A percentile compares a stretch with the other conserved stretches of the same genome.
phyloP scores from a whole-genome alignment of 2,797 vertebrate species.

The Falco peregrinus region DNA sequence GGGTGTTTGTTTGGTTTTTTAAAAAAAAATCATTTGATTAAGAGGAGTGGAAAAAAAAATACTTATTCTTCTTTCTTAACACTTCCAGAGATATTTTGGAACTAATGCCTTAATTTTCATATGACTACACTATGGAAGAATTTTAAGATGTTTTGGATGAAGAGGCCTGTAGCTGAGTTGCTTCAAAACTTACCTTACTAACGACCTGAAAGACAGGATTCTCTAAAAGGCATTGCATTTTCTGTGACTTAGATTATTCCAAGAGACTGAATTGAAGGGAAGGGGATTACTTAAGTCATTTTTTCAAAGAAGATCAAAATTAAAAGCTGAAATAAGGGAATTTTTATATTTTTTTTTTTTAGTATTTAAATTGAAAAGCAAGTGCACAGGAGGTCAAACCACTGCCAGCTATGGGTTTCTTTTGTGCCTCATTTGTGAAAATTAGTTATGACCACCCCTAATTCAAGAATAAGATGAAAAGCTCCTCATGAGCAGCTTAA shows the following conservation, averaged over 20 bases:
- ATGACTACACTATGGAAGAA: background rate
- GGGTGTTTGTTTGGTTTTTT: background rate
- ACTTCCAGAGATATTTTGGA: background rate
- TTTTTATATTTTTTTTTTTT: background rate
- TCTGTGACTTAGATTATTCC: background rate
- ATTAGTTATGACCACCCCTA: constrained; percentile 2
- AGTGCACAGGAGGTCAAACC: constrained; percentile 26
- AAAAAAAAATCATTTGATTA: background rate
- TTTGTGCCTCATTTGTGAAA: constrained; percentile 19
- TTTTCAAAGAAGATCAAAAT: background rate
- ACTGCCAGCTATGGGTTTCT: background rate
- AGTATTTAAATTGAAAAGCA: background rate
- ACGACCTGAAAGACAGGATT: background rate
- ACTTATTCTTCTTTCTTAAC: background rate
- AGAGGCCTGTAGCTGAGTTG: background rate
- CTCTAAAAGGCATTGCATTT: background rate
- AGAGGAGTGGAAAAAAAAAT: background rate
- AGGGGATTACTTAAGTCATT: background rate
- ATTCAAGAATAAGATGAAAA: constrained; percentile 31
- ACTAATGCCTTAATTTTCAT: background rate
- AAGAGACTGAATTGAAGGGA: background rate
- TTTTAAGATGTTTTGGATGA: background rate
- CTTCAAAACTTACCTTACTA: background rate
- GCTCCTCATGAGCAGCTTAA: constrained; percentile 38
- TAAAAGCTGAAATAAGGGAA: background rate